These are phyloP conservation scores for Neomorphus geoffroyi DNA, from an alignment of 2,797 vertebrate species.

Conservation along the genomic window DNA sequence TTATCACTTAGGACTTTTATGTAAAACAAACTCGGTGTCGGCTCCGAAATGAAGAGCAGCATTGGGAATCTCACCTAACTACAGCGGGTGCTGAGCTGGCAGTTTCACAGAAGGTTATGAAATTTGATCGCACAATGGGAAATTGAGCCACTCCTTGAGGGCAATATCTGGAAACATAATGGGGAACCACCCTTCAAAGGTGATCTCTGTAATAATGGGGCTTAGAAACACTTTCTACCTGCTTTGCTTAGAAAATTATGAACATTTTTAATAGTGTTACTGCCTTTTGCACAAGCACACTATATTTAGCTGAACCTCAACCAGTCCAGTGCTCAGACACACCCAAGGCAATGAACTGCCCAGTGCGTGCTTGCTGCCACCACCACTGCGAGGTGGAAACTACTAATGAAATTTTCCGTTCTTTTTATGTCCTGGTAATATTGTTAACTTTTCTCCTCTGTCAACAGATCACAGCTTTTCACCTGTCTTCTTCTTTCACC, in stretches of 20 bases:
- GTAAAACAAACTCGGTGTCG: background rate
- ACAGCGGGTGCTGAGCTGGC: slow-evolving; percentile 61
- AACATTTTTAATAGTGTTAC: slow-evolving; percentile 48
- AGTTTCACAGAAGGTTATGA: slow-evolving; percentile 64
- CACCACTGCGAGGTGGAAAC: background rate
- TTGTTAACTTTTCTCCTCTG: background rate
- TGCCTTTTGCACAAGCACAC: slow-evolving; percentile 42
- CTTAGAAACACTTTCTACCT: slow-evolving; percentile 65
- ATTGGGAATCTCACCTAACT: background rate
- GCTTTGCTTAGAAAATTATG: slow-evolving; percentile 68
- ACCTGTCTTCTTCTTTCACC: background rate
- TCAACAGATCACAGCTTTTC: background rate
- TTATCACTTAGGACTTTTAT: background rate
- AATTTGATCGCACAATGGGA: slow-evolving; percentile 63
- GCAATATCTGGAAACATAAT: slow-evolving; percentile 65
- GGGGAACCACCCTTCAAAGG: slow-evolving; percentile 57
- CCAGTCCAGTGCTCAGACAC: background rate
- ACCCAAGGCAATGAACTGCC: slow-evolving; percentile 32
- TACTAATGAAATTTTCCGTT: background rate
- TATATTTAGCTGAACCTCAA: slow-evolving; percentile 43
- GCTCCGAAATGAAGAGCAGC: background rate
- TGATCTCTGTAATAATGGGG: slow-evolving; percentile 62
- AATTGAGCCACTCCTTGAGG: slow-evolving; percentile 66
- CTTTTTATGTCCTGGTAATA: background rate
- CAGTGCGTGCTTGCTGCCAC: background rate